Evolutionary conservation across 1,140 invertebrate genomes (phyloP).

Genomic region (Drosophila serrata): DNA sequence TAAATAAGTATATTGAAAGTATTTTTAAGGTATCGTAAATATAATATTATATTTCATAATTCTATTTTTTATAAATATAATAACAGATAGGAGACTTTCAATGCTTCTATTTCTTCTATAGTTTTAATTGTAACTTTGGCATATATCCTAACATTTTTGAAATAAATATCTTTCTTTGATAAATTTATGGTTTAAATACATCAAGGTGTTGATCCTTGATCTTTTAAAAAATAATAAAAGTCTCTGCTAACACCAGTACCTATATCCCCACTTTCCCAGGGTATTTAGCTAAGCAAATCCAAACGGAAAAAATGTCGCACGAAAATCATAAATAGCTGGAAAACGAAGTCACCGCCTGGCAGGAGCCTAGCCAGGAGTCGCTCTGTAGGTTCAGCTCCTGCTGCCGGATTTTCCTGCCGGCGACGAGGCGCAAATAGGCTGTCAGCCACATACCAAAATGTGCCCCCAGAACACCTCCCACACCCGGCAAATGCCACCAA

Average conservation of each 20-base stretch:
- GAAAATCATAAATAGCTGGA: constrained; percentile 79
- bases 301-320: constrained; percentile 30
- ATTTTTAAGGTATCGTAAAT: no score
- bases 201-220: no score
- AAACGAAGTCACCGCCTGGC: constrained; percentile 68
- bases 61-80: no score
- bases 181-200: no score
- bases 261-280: constrained; percentile 12
- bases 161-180: no score
- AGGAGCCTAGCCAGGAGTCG: constrained; percentile 57
- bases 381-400: constrained; percentile 12
- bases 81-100: no score
- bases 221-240: neutral
- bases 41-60: no score
- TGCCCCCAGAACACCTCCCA: constrained; percentile 17
- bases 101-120: no score
- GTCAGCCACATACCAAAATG: constrained; percentile 65
- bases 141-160: no score
- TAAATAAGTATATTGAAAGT: no score
- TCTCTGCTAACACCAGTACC: neutral
- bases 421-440: constrained; percentile 75
- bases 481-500: neutral
- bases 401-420: constrained; percentile 26
- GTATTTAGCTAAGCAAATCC: constrained; percentile 26
- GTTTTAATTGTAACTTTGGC: no score